A percentile compares a stretch with the other conserved stretches of the same genome.
Conservation (phyloP, 2,888 invertebrate species). For the Cinara cedri region DNA sequence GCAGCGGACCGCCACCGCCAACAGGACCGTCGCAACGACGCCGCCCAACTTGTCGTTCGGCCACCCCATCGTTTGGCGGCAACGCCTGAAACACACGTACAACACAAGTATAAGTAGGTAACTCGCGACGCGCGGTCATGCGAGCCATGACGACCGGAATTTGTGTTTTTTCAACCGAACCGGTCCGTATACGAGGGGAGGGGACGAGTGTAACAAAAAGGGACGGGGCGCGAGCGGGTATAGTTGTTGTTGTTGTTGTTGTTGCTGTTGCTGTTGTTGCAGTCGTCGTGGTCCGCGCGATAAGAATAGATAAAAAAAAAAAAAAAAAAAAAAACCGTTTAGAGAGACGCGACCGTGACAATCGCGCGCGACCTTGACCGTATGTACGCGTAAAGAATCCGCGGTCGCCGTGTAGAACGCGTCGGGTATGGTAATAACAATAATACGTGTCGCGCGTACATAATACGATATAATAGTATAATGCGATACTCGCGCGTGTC, state of each 20-base stretch:
- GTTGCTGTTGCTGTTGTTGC: neutral
- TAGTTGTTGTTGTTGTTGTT: neutral
- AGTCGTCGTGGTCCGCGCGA: too few relatives aligned
- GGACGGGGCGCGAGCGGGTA: neutral
- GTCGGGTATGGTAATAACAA: neutral
- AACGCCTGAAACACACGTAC: slow-evolving; percentile 2
- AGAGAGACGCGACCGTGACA: slow-evolving; percentile 28
- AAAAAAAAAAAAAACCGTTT: neutral
- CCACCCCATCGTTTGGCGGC: neutral
- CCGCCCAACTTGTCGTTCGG: slow-evolving; percentile 10
- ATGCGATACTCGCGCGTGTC: neutral
- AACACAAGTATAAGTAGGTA: too few relatives aligned
- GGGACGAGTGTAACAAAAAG: too few relatives aligned
- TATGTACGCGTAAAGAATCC: slow-evolving; percentile 2
- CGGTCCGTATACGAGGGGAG: too few relatives aligned
- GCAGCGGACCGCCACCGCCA: neutral
- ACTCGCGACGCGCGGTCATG: too few relatives aligned
- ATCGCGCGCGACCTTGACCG: slow-evolving; percentile 47
- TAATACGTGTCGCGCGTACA: slow-evolving; percentile 9
- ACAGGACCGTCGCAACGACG: neutral
- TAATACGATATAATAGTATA: too few relatives aligned
- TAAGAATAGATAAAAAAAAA: neutral
- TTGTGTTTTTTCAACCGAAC: too few relatives aligned
- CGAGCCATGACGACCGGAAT: too few relatives aligned
- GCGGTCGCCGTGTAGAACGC: neutral